Conservation (phyloP, 2,888 invertebrate genomes). For the Ferrisia virgata region DNA sequence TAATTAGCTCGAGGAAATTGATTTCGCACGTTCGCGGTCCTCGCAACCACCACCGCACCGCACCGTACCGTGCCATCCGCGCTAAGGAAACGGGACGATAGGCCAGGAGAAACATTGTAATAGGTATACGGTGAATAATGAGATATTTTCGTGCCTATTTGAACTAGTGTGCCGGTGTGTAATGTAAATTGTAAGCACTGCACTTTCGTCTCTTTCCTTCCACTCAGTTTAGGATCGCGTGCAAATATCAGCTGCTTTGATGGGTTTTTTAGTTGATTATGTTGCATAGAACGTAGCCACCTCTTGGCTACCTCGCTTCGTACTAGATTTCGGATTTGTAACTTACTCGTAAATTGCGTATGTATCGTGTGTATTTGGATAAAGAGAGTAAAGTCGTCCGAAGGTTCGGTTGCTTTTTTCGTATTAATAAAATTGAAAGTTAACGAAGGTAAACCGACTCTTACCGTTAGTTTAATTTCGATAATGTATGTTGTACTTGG, state of each 20-base stretch:
- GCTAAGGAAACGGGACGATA: no score
- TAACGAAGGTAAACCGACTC: not conserved
- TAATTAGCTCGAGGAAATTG: slow-evolving; percentile 5
- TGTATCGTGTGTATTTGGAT: no score
- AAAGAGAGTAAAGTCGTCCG: not conserved
- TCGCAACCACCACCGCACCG: not conserved
- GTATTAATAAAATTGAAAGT: not conserved
- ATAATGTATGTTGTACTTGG: not conserved
- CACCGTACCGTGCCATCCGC: no score
- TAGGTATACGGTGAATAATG: not conserved
- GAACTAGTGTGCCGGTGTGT: not conserved
- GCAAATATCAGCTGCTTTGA: not conserved
- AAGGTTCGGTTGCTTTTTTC: not conserved
- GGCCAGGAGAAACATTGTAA: not conserved
- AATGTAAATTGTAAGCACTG: no score
- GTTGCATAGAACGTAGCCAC: not conserved
- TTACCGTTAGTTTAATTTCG: slow-evolving; percentile 8
- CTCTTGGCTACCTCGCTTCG: not conserved
- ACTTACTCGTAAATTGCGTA: not conserved
- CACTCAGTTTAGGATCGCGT: not conserved
- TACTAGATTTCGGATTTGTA: not conserved
- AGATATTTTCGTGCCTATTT: not conserved
- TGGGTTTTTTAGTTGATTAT: not conserved
- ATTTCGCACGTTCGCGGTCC: not conserved
- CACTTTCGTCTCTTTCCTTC: not conserved